Evolutionary conservation across 2,113 vertebrate species (phyloP).

Genomic region (Taurulus bubalis): DNA sequence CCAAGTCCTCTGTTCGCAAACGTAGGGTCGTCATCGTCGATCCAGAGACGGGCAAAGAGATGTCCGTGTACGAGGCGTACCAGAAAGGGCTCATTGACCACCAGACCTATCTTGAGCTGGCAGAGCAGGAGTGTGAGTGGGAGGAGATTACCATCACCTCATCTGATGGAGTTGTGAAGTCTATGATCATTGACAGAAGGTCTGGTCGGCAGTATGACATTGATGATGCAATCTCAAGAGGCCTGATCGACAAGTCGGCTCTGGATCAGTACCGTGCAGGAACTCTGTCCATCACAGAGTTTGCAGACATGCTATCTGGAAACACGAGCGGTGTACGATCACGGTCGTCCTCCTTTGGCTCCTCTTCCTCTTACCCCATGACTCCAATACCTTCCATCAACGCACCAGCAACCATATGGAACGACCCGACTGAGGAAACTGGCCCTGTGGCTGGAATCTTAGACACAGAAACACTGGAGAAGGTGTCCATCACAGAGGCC

Average conservation of each 20-base stretch:
- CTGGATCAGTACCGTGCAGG: conserved; percentile 96
- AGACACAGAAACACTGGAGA: conserved; percentile 97
- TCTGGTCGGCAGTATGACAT: conserved; percentile 98
- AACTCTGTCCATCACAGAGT: conserved; percentile 95
- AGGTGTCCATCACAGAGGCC: conserved; percentile 95
- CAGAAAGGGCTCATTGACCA: conserved; percentile 98
- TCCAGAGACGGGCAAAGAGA: conserved; percentile 96
- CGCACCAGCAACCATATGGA: conserved; percentile 87
- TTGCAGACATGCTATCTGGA: conserved; percentile 97
- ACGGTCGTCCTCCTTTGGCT: conserved; percentile 93
- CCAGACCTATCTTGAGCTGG: conserved; percentile 95
- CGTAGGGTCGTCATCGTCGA: conserved; percentile 97
- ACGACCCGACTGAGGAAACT: conserved; percentile 92
- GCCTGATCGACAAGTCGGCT: conserved; percentile 92
- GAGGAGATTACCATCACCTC: conserved; percentile 98
- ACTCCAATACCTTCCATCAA: conserved; percentile 86
- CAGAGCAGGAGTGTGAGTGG: conserved; percentile 99
- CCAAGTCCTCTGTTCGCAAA: conserved; percentile 97
- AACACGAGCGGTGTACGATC: conserved; percentile 92
- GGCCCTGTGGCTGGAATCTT: conserved; percentile 95
- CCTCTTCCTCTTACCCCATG: conserved; percentile 89
- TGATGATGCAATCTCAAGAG: conserved; percentile 91
- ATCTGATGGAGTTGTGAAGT: conserved; percentile 94
- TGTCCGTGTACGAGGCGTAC: conserved; percentile 98
- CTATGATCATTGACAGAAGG: conserved; percentile 95